Evolutionary conservation across 2,797 vertebrate genomes (phyloP).

Genomic region (Emys orbicularis): DNA sequence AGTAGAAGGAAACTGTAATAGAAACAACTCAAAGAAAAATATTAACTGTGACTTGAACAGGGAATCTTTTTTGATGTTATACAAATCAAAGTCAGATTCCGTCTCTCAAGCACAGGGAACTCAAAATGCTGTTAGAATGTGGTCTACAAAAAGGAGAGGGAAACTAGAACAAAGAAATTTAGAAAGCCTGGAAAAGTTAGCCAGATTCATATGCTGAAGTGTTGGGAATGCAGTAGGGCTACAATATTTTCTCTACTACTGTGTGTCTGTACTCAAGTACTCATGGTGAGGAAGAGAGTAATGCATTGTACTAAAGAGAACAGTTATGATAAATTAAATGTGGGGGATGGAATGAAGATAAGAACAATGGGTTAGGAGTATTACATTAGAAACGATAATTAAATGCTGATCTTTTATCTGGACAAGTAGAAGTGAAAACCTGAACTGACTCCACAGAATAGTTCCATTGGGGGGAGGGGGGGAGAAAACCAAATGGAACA

Average conservation of each 20-base stretch:
- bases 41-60: slow-evolving; percentile 25
- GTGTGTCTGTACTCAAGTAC: not conserved
- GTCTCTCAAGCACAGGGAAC: slow-evolving; percentile 20
- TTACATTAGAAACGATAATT: slow-evolving; percentile 2
- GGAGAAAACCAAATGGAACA: not conserved
- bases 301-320: slow-evolving; percentile 4
- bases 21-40: slow-evolving; percentile 52
- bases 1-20: slow-evolving; percentile 53
- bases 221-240: slow-evolving; percentile 7
- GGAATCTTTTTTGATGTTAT: slow-evolving; percentile 28
- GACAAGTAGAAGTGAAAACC: slow-evolving; percentile 32
- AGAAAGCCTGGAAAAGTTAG: slow-evolving; percentile 23
- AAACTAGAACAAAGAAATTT: slow-evolving; percentile 27
- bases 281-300: not conserved
- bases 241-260: not conserved
- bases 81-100: slow-evolving; percentile 54
- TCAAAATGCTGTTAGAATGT: slow-evolving; percentile 24
- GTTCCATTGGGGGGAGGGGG: not conserved
- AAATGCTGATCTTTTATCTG: slow-evolving; percentile 21
- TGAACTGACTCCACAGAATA: not conserved
- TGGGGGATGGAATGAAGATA: not conserved
- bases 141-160: slow-evolving; percentile 44
- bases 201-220: not conserved
- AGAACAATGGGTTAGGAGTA: not conserved
- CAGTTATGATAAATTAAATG: slow-evolving; percentile 28